Evolutionary conservation across 2,113 vertebrate genomes (phyloP).

Genomic region (Mesembrinibis cayennensis): DNA sequence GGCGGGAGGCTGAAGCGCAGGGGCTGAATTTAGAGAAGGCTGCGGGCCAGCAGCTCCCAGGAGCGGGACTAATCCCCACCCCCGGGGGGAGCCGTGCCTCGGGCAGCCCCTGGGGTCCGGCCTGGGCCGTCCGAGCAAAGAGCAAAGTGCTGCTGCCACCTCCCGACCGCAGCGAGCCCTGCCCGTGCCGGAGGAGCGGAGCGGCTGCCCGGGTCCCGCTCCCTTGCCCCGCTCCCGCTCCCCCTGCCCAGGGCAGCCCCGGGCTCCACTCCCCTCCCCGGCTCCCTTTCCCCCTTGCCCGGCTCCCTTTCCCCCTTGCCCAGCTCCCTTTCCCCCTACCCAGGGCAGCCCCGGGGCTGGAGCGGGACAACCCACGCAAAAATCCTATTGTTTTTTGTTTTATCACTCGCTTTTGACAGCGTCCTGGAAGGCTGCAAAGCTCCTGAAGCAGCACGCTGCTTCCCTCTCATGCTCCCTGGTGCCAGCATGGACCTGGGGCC

Average conservation of each 20-base stretch:
- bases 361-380: neutral
- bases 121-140: neutral
- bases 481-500: neutral
- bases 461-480: neutral
- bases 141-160: conserved; percentile 63
- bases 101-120: neutral
- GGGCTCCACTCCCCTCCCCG: neutral
- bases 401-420: neutral
- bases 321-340: too few species aligned
- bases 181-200: neutral
- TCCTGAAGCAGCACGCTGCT: fast-evolving
- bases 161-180: conserved; percentile 10
- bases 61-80: neutral
- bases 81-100: neutral
- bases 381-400: neutral
- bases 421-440: fast-evolving
- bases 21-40: neutral
- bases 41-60: neutral
- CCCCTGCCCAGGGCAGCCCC: too few species aligned
- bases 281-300: neutral
- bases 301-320: neutral
- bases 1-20: neutral
- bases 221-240: too few species aligned
- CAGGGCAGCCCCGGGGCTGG: neutral
- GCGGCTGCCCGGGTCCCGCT: neutral